Percentiles rank a stretch among this genome's conserved stretches.
phyloP scores from a whole-genome alignment of 2,113 vertebrate species.

The Ochotona curzoniae region DNA sequence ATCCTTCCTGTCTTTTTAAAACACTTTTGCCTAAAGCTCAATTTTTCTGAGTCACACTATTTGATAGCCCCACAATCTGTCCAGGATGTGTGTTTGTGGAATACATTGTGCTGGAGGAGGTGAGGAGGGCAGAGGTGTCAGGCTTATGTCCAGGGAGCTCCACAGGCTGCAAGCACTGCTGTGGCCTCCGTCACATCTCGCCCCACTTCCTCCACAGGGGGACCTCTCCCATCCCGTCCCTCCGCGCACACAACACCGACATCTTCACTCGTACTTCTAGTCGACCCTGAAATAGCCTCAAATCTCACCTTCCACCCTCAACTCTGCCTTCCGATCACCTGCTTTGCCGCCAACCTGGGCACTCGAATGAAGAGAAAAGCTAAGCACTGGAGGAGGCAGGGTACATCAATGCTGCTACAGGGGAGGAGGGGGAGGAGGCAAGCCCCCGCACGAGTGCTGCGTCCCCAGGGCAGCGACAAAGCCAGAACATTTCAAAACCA shows the following conservation, averaged over 20 bases:
- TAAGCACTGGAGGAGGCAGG: background rate
- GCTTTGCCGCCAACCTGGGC: slow-evolving; percentile 9
- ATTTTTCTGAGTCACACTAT: background rate
- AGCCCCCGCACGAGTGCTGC: background rate
- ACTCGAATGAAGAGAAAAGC: background rate
- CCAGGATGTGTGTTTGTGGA: background rate
- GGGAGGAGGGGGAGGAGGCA: background rate
- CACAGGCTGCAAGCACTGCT: background rate
- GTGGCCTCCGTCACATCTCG: background rate
- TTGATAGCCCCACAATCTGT: background rate
- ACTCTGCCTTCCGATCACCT: background rate
- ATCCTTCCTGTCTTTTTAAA: background rate
- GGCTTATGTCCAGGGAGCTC: background rate
- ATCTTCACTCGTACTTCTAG: background rate
- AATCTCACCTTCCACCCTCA: slow-evolving; percentile 5
- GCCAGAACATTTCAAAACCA: background rate
- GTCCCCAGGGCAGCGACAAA: background rate
- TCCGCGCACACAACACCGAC: background rate
- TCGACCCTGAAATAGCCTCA: background rate
- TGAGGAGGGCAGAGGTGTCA: background rate
- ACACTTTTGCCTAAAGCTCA: background rate
- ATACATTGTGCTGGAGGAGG: background rate
- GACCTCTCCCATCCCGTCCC: background rate
- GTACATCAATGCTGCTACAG: background rate
- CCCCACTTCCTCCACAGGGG: background rate